A percentile compares a stretch with the other conserved stretches of the same genome.
Conservation (phyloP, 2,797 vertebrate species). For the Valencia hispanica region DNA sequence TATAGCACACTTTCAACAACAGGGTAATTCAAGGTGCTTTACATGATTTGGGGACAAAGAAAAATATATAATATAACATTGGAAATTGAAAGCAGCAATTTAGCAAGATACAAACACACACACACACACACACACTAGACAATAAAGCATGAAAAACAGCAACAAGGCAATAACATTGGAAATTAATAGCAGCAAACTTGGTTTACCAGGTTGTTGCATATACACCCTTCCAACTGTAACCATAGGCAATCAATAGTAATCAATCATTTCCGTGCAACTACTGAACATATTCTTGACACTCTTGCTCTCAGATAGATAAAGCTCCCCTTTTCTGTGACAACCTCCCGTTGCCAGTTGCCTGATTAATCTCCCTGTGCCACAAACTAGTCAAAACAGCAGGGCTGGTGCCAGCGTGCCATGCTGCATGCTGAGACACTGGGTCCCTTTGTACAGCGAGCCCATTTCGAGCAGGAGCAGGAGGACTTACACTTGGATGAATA, state of each 20-base stretch:
- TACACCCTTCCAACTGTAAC: neutral
- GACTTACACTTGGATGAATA: conserved; percentile 60
- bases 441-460: conserved; percentile 58
- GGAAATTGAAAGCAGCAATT: no score
- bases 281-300: neutral
- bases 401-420: conserved; percentile 60
- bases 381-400: conserved; percentile 41
- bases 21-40: no score
- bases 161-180: no score
- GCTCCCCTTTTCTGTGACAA: neutral
- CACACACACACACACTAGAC: no score
- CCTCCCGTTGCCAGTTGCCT: conserved; percentile 15
- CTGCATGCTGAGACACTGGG: conserved; percentile 56
- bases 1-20: no score
- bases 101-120: no score
- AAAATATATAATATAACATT: no score
- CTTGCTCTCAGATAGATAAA: neutral
- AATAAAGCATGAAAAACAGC: no score
- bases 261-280: neutral
- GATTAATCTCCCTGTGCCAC: conserved; percentile 29
- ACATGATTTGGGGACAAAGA: no score
- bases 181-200: no score
- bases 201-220: neutral
- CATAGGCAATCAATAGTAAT: neutral
- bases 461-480: conserved; percentile 61